Evolutionary conservation across 1,140 invertebrate species (phyloP), one percentile per base, ranked within the genome.

Genomic region (Nasonia longicornis): DNA sequence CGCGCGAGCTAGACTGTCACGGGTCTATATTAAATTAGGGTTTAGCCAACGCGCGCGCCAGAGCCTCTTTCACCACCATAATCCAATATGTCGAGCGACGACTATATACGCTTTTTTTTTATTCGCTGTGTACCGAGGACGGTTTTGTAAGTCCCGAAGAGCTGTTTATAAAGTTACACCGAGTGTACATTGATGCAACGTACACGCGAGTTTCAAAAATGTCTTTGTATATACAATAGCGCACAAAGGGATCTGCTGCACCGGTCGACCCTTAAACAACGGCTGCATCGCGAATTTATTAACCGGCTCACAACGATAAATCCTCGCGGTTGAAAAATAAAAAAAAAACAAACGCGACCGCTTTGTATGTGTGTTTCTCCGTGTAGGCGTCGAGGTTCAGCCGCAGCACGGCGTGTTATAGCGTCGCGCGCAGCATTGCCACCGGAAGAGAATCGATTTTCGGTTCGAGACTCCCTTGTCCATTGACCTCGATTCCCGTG

Each of bases 21-120:
- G 78, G 77, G 66, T 72, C 83, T 87, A 87, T 88, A 89, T 89
- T 87, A 87, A 88, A 89, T 89, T 88, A 89, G 83, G 82, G 79
- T 83, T 84, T 82, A 84, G 22, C 38, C 72, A 74, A 31, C n/a
- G 16, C 16, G 45, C 29, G 16, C 52, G 71, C 2, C 42, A 26
- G 70, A 26, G 72, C 22, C 42, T 22, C 63, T 77, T 83, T 74
- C 80, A 69, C 71, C 77, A 64, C 74, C 79, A 81, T 82, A 84
- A 85, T 86, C 83, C 86, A 86, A 86, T 86, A 85, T 79, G 77
- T 72, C 38, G 70, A 7, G 1, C 26, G 64, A 26, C 35, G 31
- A n/a, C 71, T 70, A 11, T 16, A 38, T 12, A 4, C 31, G 16
- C 48, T 52, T 22, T 75, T 64, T 64, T 75, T 26, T 35, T 35